Percentiles rank a stretch among this genome's conserved stretches.
Conservation (phyloP, 2,888 invertebrate genomes). For the Apodemia hepburni region DNA sequence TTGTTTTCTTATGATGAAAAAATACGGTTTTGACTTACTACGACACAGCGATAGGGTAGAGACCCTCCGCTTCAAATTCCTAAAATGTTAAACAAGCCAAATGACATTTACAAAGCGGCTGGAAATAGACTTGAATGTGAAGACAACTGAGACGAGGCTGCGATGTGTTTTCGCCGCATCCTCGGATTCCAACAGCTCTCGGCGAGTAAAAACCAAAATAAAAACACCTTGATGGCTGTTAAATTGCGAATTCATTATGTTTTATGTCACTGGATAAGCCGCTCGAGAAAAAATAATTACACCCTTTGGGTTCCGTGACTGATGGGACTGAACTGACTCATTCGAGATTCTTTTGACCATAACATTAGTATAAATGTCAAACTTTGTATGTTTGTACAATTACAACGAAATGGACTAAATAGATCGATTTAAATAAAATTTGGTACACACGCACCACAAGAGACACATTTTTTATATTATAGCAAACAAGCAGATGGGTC, state of each 20-base stretch:
- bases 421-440: too few species aligned
- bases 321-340: background rate
- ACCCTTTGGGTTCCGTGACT: slow-evolving; percentile 7
- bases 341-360: background rate
- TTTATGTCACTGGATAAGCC: slow-evolving; percentile 8
- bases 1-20: too few species aligned
- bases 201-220: background rate
- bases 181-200: slow-evolving; percentile 1
- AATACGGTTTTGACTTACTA: too few species aligned
- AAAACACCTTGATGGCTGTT: slow-evolving; percentile 11
- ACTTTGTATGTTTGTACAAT: too few species aligned
- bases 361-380: too few species aligned
- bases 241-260: slow-evolving; percentile 13
- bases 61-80: background rate
- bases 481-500: too few species aligned
- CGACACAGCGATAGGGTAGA: too few species aligned
- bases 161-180: background rate
- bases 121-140: background rate
- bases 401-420: too few species aligned
- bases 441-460: too few species aligned
- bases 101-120: background rate
- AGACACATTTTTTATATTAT: too few species aligned
- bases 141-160: background rate
- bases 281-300: background rate
- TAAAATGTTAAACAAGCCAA: background rate